Base-by-base conservation (phyloP, 2,797 vertebrate genomes). In the Sebastes iracundus region DNA sequence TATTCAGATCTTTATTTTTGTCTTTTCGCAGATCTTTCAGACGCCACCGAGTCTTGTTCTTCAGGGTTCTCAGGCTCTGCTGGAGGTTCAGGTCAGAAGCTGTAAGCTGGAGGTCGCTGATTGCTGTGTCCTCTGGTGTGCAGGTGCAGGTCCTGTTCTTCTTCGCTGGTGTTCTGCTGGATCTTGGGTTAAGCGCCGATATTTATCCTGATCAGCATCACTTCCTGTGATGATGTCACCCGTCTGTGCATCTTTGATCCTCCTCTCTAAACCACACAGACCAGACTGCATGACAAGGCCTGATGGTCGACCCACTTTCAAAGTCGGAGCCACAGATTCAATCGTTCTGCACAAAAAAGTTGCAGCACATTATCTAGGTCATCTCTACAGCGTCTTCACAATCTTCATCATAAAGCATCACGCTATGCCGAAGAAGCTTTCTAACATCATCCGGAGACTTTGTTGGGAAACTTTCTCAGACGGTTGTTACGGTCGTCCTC, bases 331-430 rank as follows among this genome's bases (percentile, higher is more conserved):
- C n/a, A 1, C 7, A 70, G 38, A 64, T 63, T 53, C 20, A 79
- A n/a, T 28, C 11, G 22, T 61, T 72, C 10, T 72, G 75, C 82
- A 81, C 5, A 2, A 3, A 58, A 25, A 77, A 14, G 32, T 5
- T 63, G 66, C 77, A 52, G 68, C 79, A 75, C 11, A 5, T 79
- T 90, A 85, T 93, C 42, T 86, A 76, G 91, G 89, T 90, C 90
- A 83, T 5, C 4, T 59, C 49, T 52, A 10, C 0, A 10, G 49
- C 0, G 1, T 52, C 35, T 38, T 38, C 13, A 9, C 20, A 52
- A 20, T 52, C 18, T 52, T n/a, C 49, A n/a, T 20, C 46, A 49
- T 10, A n/a, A 52, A n/a, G 20, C 49, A 52, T 46, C 42, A 46
- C 16, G 7, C 42, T 18, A 46, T 46, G 20, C 8, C 20, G 0